These are phyloP conservation scores for Poicephalus meyeri DNA, from an alignment of 2,113 vertebrate species.

Conservation along the genomic window DNA sequence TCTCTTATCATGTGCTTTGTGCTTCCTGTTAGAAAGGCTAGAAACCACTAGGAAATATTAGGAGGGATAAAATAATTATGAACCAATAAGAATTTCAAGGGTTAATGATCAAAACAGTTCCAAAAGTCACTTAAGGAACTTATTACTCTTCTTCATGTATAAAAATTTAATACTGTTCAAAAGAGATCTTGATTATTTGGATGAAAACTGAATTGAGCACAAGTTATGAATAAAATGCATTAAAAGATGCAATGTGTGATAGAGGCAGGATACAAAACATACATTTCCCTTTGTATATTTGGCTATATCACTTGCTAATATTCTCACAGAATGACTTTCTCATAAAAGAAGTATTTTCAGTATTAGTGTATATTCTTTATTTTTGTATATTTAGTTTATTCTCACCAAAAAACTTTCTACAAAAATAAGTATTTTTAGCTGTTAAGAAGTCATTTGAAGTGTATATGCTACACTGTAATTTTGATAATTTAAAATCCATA, in stretches of 20 bases:
- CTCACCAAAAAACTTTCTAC: neutral
- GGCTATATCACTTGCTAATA: neutral
- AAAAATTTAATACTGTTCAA: neutral
- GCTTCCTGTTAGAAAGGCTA: neutral
- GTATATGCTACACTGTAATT: neutral
- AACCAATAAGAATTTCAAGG: neutral
- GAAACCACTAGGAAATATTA: slow-evolving; percentile 21
- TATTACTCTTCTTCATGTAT: neutral
- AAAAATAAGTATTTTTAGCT: neutral
- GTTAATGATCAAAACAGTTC: neutral
- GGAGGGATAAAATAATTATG: neutral
- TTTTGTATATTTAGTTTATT: neutral
- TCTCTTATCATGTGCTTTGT: slow-evolving; percentile 11
- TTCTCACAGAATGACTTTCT: neutral
- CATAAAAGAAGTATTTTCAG: neutral
- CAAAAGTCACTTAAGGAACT: neutral
- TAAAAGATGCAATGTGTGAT: neutral
- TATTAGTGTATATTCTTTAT: neutral
- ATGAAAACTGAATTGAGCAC: slow-evolving; percentile 6
- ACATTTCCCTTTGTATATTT: neutral
- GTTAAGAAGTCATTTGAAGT: neutral
- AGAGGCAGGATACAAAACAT: slow-evolving; percentile 5
- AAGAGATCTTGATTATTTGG: slow-evolving; percentile 16
- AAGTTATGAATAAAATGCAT: slow-evolving; percentile 11
- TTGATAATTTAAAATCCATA: neutral